A percentile compares a stretch with the other conserved stretches of the same genome.
Evolutionary conservation across 1,140 invertebrate species (phyloP).

Genomic region (Temnothorax curvispinosus): DNA sequence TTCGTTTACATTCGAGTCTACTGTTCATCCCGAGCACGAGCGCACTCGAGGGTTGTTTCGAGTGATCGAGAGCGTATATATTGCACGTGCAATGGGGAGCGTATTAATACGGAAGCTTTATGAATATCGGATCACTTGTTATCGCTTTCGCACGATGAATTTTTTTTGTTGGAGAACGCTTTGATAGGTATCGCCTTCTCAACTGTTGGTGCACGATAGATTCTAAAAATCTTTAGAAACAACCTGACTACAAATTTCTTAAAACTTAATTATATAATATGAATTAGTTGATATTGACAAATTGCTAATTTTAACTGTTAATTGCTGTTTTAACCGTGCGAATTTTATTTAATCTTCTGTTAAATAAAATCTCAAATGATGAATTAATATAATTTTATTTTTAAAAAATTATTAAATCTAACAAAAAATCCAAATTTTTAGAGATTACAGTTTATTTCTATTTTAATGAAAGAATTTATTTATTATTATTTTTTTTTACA

Average conservation of each 20-base stretch:
- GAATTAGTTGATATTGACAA: neutral
- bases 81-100: neutral
- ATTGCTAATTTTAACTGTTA: too few relatives aligned
- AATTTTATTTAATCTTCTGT: too few relatives aligned
- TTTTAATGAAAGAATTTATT: too few relatives aligned
- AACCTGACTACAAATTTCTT: neutral
- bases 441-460: too few relatives aligned
- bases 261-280: neutral
- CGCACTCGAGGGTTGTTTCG: conserved; percentile 30
- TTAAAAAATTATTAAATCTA: too few relatives aligned
- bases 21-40: neutral
- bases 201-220: neutral
- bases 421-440: too few relatives aligned
- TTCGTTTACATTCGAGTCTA: conserved; percentile 47
- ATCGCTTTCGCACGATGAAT: neutral
- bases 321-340: too few relatives aligned
- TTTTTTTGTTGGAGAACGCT: neutral
- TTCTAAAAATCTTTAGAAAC: neutral
- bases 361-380: too few relatives aligned
- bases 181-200: neutral
- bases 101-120: conserved; percentile 45
- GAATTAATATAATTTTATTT: too few relatives aligned
- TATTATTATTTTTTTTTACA: too few relatives aligned
- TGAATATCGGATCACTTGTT: conserved; percentile 33
- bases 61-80: conserved; percentile 44